Base-by-base conservation (phyloP, 2,888 invertebrate species). In the Tridacna gigas region DNA sequence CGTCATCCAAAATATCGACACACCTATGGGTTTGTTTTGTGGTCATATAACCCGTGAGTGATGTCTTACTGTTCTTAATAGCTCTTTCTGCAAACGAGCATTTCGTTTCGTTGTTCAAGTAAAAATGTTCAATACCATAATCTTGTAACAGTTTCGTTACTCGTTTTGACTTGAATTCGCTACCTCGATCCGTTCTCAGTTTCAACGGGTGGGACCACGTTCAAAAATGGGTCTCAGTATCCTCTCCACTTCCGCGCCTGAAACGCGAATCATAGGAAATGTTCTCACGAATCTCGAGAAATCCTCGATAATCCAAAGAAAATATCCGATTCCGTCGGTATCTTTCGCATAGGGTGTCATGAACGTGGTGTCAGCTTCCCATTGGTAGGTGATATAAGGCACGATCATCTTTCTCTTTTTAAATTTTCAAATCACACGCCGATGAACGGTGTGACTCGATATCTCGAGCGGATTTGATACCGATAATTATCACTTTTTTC, bases 211-310 rank as follows among this genome's bases (percentile, higher is more conserved):
- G 51, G 22, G 22, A 5, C 47, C 71, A 4, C 37, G 37, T n/a
- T 45, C 45, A 15, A 71, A 22, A 18, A 47, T 28, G 12, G 25
- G 37, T 4, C 61, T 26, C 4, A 65, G 22, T 15, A 63, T 66
- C 15, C 18, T 47, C 20, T 28, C 25, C 18, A 63, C 65, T 47
- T 76, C 76, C 3, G 37, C 7, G 13, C 76, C 76, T 37, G 11
- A n/a, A 12, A 45, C 66, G 11, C 20, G 26, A 13, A 5, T 76
- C 26, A 76, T n/a, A 15, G 65, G 11, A 13, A 51, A 37, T 15
- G 77, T 80, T 77, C 66, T 66, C 18, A 79, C 26, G 65, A 45
- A 83, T n/a, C 37, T 71, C 0, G 79, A 83, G 60, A 83, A 83
- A 0, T 48, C 37, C 51, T 80, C 77, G 37, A 83, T 83, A 25